Evolutionary conservation across 2,888 invertebrate genomes (phyloP), one percentile per base, ranked within the genome.

Genomic region (Uropetala carovei): DNA sequence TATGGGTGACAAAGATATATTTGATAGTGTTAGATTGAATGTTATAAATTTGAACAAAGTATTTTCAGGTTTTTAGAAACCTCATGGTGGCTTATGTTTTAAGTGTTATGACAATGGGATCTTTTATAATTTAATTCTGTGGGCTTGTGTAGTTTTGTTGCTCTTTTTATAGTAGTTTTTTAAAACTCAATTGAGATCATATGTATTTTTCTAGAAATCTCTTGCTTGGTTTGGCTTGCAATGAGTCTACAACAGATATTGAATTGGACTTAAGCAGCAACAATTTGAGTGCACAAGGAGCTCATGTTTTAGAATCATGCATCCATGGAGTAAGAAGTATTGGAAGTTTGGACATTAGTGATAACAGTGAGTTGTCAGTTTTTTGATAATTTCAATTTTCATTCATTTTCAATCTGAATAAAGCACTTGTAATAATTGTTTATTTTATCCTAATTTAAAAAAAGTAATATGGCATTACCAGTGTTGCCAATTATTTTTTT

Each of bases 241-340:
- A 99, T 95, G 98, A 98, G 95, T 98, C 98, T 94, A 98, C 99
- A 93, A 97, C 97, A 92, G 98, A 98, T 93, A 97, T 99, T 94
- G 97, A 97, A 94, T 96, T 99, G 94, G 98, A 98, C 95, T 96
- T 99, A 94, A 98, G 98, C 94, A 97, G 98, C 94, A 98, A 98
- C 94, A 97, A 97, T 93, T 96, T 99, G 93, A 98, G 98, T 93
- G 96, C 97, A 92, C 97, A 97, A 95, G 98, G 98, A 92, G 98
- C 98, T 93, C 98, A 98, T 94, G 98, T 99, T 93, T 96, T 99
- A 60, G 98, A 99, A 95, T 98, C 98, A 81, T 99, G 98, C 95
- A 97, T 99, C 94, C 98, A 98, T 94, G 98, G 98, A 93, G 98
- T 99, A 93, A 96, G 98, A 91, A 98, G 98, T 94, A 96, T 99